Conservation (phyloP, 64 coral and sea anemone species). For the Porites australiensis region DNA sequence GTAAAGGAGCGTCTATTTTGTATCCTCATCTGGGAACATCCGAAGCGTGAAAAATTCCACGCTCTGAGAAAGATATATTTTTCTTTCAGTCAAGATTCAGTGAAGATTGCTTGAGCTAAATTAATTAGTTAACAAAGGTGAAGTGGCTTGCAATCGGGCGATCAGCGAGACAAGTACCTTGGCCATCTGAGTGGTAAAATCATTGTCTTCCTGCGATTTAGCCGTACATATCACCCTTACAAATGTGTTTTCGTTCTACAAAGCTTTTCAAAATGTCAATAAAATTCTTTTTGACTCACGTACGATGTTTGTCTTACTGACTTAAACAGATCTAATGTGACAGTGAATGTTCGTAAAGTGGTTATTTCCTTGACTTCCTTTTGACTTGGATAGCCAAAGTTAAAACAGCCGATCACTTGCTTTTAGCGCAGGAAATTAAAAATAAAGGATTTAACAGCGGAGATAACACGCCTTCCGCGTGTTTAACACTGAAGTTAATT, state of each 20-base stretch:
- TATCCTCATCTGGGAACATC: not conserved
- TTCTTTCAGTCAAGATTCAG: not conserved
- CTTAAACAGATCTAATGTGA: no score
- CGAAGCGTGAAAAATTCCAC: not conserved
- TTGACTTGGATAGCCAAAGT: not conserved
- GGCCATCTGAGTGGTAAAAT: not conserved
- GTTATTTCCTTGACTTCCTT: not conserved
- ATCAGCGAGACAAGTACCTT: not conserved
- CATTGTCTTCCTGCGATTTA: not conserved
- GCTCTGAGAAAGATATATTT: not conserved
- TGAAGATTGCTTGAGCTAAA: not conserved
- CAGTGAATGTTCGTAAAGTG: not conserved
- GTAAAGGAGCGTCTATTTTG: not conserved
- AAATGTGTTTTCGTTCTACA: not conserved
- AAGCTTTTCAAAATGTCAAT: not conserved
- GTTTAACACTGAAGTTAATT: not conserved
- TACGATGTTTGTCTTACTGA: no score
- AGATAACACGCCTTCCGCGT: not conserved
- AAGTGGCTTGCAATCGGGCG: not conserved
- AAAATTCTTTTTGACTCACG: no score
- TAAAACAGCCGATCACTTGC: not conserved
- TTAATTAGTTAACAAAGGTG: not conserved
- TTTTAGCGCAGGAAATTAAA: constrained; percentile 23
- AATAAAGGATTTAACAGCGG: not conserved
- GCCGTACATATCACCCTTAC: not conserved